Percentiles rank a stretch among this genome's conserved stretches.
phyloP scores from a whole-genome alignment of 2,888 invertebrate genomes.

The Nymphalis c-album region DNA sequence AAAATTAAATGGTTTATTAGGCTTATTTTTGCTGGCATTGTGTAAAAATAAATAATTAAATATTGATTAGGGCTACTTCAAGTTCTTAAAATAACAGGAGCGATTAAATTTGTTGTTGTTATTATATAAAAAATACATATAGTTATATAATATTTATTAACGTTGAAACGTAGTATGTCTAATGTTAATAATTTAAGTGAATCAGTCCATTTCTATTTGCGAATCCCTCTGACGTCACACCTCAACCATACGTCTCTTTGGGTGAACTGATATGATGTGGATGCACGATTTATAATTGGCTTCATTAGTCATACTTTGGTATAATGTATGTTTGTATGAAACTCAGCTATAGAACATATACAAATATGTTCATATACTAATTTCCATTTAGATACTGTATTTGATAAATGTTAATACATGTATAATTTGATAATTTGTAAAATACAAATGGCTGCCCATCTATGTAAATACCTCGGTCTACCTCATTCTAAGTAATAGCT shows the following conservation, averaged over 20 bases:
- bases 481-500: not conserved
- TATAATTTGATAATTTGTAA: too few relatives aligned
- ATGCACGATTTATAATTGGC: conserved; percentile 26
- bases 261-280: conserved; percentile 19
- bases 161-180: not conserved
- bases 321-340: not conserved
- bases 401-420: too few relatives aligned
- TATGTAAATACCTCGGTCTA: not conserved
- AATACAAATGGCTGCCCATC: too few relatives aligned
- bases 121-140: not conserved
- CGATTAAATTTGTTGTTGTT: too few relatives aligned
- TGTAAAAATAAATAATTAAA: too few relatives aligned
- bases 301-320: conserved; percentile 24
- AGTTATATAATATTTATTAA: too few relatives aligned
- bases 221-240: conserved; percentile 20
- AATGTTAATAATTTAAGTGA: conserved; percentile 12
- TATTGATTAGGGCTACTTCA: too few relatives aligned
- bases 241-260: conserved; percentile 21
- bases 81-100: too few relatives aligned
- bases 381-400: too few relatives aligned
- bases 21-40: too few relatives aligned
- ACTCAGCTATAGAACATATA: not conserved
- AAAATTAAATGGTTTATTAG: not conserved
- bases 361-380: not conserved
- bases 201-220: conserved; percentile 25